These are phyloP conservation scores for Penaeus japonicus DNA, from an alignment of 1,140 invertebrate genomes.

Conservation along the genomic window DNA sequence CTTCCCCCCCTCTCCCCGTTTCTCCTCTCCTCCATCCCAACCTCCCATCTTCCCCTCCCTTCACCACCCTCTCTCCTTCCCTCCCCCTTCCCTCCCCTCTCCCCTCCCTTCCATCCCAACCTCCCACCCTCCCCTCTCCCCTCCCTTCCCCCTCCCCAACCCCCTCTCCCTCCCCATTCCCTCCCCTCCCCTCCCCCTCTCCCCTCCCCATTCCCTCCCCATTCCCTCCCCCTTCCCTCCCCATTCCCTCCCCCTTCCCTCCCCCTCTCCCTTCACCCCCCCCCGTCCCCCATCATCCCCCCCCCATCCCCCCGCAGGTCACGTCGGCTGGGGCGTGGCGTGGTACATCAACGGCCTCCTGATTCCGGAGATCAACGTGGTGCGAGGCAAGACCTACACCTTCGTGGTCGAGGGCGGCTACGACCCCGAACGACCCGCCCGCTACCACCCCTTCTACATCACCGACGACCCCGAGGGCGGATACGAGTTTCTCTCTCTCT, in stretches of 20 bases:
- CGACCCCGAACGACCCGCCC: conserved; percentile 78
- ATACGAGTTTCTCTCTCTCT: conserved; percentile 71
- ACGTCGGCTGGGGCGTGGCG: conserved; percentile 91
- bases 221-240: neutral
- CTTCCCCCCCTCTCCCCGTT: too few relatives aligned
- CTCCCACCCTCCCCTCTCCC: too few relatives aligned
- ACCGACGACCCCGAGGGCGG: conserved; percentile 92
- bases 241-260: neutral
- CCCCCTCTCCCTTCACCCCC: neutral
- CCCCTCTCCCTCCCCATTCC: too few relatives aligned
- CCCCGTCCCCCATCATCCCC: neutral
- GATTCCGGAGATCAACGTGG: conserved; percentile 91
- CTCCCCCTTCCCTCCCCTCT: too few relatives aligned
- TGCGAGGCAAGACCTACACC: conserved; percentile 87
- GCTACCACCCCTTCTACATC: conserved; percentile 95
- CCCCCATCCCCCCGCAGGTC: conserved; percentile 69
- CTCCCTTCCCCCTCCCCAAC: too few relatives aligned
- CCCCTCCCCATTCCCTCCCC: neutral
- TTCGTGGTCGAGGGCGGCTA: conserved; percentile 89
- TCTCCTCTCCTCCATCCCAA: too few relatives aligned
- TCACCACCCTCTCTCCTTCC: too few relatives aligned
- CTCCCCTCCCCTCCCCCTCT: too few relatives aligned
- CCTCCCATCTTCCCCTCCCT: too few relatives aligned
- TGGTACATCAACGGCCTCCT: conserved; percentile 96
- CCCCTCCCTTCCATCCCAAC: too few relatives aligned